Conservation (phyloP, 2,888 invertebrate genomes). For the Tillus elongatus region DNA sequence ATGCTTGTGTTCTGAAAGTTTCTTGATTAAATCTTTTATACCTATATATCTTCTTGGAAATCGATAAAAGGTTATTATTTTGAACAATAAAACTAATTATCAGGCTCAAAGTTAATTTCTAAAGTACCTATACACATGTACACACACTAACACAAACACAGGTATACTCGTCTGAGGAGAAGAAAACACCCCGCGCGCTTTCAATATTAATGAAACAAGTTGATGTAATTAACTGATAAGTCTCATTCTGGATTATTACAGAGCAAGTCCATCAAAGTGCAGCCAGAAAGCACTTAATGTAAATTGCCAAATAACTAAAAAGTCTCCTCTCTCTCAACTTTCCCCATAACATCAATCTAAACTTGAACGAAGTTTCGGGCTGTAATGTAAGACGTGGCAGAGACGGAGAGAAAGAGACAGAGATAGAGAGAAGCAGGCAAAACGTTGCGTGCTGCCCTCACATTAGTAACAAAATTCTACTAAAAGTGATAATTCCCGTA, state of each 20-base stretch:
- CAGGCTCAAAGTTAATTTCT: neutral
- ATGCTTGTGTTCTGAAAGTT: no score
- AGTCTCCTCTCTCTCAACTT: constrained; percentile 28
- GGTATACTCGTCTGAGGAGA: no score
- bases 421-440: neutral
- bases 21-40: neutral
- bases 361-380: constrained; percentile 20
- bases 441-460: constrained; percentile 5
- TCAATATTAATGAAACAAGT: constrained; percentile 24
- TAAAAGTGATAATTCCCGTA: constrained; percentile 16
- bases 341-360: constrained; percentile 33
- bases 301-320: constrained; percentile 33
- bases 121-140: no score
- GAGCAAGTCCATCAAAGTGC: constrained; percentile 26
- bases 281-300: constrained; percentile 31
- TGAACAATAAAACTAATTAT: neutral
- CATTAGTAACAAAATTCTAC: constrained; percentile 14
- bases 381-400: no score
- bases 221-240: constrained; percentile 28
- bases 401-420: neutral
- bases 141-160: neutral
- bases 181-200: no score
- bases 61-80: neutral
- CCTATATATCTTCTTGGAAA: neutral
- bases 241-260: constrained; percentile 21